Percentiles rank a stretch among this genome's conserved stretches.
Evolutionary conservation across 1,140 invertebrate genomes (phyloP).

Genomic region (Capitella teleta): DNA sequence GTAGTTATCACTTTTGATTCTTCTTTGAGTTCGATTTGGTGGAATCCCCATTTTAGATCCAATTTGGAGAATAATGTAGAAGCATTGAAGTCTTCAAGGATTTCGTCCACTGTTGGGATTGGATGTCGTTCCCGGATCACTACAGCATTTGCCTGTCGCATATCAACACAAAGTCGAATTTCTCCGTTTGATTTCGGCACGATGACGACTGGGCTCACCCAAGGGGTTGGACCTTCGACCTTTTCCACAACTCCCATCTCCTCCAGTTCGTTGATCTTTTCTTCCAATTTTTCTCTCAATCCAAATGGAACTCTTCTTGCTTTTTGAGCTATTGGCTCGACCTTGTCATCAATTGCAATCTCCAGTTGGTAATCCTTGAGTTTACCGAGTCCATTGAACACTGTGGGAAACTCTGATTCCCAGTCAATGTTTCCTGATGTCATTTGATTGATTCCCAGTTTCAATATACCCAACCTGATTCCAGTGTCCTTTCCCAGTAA

Average conservation of each 20-base stretch:
- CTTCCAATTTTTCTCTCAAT: conserved; percentile 12
- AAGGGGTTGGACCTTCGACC: conserved; percentile 18
- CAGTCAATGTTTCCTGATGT: too few species aligned
- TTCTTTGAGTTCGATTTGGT: conserved; percentile 14
- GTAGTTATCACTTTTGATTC: not conserved
- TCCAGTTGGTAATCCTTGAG: conserved; percentile 6
- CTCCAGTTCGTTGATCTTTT: conserved; percentile 16
- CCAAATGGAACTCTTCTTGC: conserved; percentile 9
- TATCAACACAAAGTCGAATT: conserved; percentile 27
- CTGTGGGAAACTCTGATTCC: not conserved
- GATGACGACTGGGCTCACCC: conserved; percentile 22
- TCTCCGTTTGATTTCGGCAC: conserved; percentile 20
- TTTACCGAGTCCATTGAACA: not conserved
- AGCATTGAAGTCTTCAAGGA: conserved; percentile 12
- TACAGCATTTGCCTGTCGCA: conserved; percentile 21
- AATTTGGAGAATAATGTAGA: conserved; percentile 12
- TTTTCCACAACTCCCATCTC: conserved; percentile 20
- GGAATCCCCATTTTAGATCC: conserved; percentile 14
- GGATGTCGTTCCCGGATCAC: conserved; percentile 14
- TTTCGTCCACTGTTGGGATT: conserved; percentile 16
- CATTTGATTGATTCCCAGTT: too few species aligned
- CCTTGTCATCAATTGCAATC: conserved; percentile 1
- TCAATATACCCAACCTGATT: too few species aligned
- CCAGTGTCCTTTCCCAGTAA: too few species aligned
- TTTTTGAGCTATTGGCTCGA: not conserved